Conservation (phyloP, 2,113 vertebrate genomes). For the Mormyrus iriodes region DNA sequence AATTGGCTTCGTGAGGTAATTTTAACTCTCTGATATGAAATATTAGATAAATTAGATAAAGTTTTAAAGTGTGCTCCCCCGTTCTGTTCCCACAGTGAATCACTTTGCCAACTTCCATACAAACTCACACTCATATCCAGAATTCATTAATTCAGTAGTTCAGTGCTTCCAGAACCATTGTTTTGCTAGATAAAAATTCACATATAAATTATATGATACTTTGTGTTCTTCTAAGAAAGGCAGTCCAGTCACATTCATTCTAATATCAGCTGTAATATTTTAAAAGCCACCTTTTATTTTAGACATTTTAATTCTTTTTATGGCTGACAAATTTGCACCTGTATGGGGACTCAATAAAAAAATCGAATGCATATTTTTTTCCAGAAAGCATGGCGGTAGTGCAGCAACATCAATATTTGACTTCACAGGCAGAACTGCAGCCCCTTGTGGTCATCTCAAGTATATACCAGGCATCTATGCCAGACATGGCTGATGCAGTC, state of each 20-base stretch:
- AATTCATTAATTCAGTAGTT: slow-evolving; percentile 19
- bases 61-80: slow-evolving; percentile 44
- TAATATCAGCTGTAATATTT: neutral
- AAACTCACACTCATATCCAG: slow-evolving; percentile 18
- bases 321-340: neutral
- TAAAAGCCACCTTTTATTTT: neutral
- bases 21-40: slow-evolving; percentile 48
- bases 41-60: slow-evolving; percentile 52
- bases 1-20: slow-evolving; percentile 58
- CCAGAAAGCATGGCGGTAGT: neutral
- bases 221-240: slow-evolving; percentile 22
- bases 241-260: slow-evolving; percentile 19
- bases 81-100: slow-evolving; percentile 35
- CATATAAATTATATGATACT: neutral
- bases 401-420: neutral
- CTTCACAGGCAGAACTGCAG: slow-evolving; percentile 29
- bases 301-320: neutral
- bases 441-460: slow-evolving; percentile 12
- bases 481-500: neutral
- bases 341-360: neutral
- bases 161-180: neutral
- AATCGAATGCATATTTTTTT: neutral
- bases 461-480: neutral
- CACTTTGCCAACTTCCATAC: slow-evolving; percentile 27
- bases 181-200: neutral